Base-by-base conservation (phyloP, 2,888 invertebrate species). In the Gymnoscelis rufifasciata region DNA sequence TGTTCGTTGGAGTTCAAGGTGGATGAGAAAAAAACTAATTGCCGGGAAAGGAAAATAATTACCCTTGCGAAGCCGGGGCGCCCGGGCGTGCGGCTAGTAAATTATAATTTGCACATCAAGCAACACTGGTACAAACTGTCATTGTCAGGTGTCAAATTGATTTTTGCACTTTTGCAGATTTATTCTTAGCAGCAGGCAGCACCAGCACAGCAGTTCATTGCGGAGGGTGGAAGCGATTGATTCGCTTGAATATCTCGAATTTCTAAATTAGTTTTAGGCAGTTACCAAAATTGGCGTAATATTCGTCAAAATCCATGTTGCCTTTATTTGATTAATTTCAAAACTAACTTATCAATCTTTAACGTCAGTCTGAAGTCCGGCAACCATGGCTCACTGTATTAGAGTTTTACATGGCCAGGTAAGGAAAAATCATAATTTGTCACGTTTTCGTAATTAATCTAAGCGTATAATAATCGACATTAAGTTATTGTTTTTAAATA, bases 321-420 rank as follows among this genome's bases (percentile, higher is more conserved):
- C 78, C 71, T 61, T 69, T 64, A 76, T 71, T 68, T 56, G 65
- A 62, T 58, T 71, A 71, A 67, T 63, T 65, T 48, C 56, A 58
- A 59, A 55, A 62, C 56, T 59, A 62, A 60, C 60, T 49, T 57
- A 62, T 62, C 58, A 60, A 63, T 57, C 66, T 62, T 59, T 62
- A 62, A 69, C 59, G 52, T 62, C 62, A 71, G 70, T 72, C 66
- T 67, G 59, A 71, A 71, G 84, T 87, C 84, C 83, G 56, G 81
- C 78, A 73, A 90, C 89, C 90, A 93, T 93, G 93, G 93, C 92
- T 88, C 92, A 93, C 91, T 93, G 92, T 91, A 91, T 90, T 75
- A 89, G 93, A 90, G 92, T 93, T 91, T 90, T 93, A 88, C 92
- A 92, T 90, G 92, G 92, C 90, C 93, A 93, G 90, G 93, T 93